phyloP scores from a whole-genome alignment of 2,888 invertebrate genomes.

The Rutpela maculata region DNA sequence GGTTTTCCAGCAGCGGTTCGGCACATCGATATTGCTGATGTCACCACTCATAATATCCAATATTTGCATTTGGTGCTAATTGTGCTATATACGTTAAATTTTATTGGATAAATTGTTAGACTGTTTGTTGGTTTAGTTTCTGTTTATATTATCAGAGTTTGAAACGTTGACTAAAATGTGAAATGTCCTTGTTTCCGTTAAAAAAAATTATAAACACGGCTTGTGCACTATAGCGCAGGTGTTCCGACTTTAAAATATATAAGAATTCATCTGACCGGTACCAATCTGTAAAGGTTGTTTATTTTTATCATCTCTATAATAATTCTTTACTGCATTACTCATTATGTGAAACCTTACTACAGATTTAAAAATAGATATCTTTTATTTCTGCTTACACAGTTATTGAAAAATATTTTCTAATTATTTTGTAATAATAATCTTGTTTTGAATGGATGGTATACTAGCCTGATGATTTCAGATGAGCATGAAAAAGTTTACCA shows the following conservation, averaged over 20 bases:
- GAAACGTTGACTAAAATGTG: background rate
- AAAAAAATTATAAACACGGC: background rate
- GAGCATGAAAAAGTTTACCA: no score
- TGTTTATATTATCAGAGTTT: background rate
- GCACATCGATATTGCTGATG: background rate
- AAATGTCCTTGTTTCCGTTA: background rate
- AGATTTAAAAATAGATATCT: no score
- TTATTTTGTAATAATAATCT: no score
- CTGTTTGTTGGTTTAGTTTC: background rate
- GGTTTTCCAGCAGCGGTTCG: background rate
- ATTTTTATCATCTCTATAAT: no score
- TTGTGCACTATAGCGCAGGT: no score
- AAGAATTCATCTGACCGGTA: background rate
- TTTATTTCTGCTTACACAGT: no score
- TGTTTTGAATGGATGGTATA: no score
- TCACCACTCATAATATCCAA: background rate
- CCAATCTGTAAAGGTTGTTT: background rate
- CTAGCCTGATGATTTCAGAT: no score
- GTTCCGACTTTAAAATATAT: background rate
- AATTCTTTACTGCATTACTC: no score
- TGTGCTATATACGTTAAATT: background rate
- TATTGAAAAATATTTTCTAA: no score
- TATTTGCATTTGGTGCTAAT: slow-evolving; percentile 11
- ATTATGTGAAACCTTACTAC: no score
- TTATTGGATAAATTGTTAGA: slow-evolving; percentile 10